Conservation (phyloP, 2,888 invertebrate species). For the Nemotelus pantherinus region DNA sequence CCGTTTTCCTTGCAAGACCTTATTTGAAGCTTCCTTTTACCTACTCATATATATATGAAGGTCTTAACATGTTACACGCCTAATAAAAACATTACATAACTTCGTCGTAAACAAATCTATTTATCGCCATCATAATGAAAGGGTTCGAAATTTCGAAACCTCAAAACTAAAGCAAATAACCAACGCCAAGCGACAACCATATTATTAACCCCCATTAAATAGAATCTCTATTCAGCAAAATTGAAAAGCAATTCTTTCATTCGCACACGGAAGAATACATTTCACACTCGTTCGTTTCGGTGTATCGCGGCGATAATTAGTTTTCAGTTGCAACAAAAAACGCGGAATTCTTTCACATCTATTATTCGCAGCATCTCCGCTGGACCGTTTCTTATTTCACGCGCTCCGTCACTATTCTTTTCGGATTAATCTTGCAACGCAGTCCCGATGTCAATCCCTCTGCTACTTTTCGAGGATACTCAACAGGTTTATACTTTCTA, state of each 20-base stretch:
- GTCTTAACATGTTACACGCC: too few relatives aligned
- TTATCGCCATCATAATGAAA: neutral
- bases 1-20: too few relatives aligned
- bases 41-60: too few relatives aligned
- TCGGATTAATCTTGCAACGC: neutral
- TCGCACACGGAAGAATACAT: slow-evolving; percentile 1
- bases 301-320: slow-evolving; percentile 23
- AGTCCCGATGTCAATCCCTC: too few relatives aligned
- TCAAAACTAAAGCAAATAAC: neutral
- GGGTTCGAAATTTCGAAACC: neutral
- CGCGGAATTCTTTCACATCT: neutral
- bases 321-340: slow-evolving; percentile 24
- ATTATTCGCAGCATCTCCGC: neutral
- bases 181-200: neutral
- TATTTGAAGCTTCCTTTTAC: too few relatives aligned
- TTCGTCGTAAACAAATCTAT: too few relatives aligned
- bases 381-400: neutral
- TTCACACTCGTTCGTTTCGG: slow-evolving; percentile 3
- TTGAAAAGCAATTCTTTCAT: neutral
- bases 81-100: too few relatives aligned
- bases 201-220: neutral
- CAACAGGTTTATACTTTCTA: too few relatives aligned
- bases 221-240: neutral
- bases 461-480: too few relatives aligned
- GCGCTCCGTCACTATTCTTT: neutral